A percentile compares a stretch with the other conserved stretches of the same genome.
phyloP scores from a whole-genome alignment of 2,888 invertebrate genomes.

The Colletes collaris region DNA sequence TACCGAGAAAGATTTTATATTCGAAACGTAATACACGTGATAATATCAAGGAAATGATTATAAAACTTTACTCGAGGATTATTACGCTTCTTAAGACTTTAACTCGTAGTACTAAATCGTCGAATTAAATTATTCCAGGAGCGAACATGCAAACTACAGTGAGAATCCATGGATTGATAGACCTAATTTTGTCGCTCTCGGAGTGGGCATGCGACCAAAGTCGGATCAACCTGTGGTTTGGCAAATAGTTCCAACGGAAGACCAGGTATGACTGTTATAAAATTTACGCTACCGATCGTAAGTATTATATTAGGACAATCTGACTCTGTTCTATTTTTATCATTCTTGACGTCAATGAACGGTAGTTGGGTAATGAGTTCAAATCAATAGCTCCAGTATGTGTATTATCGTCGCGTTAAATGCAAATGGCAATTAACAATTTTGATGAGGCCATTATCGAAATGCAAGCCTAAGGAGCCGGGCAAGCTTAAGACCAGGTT shows the following conservation, averaged over 20 bases:
- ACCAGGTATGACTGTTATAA: conserved; percentile 61
- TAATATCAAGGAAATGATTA: too few species aligned
- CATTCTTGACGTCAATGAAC: neutral
- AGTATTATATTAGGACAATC: too few species aligned
- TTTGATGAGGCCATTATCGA: conserved; percentile 21
- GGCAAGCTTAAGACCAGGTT: conserved; percentile 6
- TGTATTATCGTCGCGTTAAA: conserved; percentile 16
- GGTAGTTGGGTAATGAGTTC: neutral
- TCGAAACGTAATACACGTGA: too few species aligned
- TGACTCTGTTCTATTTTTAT: too few species aligned
- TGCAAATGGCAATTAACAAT: conserved; percentile 30
- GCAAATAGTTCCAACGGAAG: conserved; percentile 70
- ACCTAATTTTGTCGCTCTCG: conserved; percentile 71
- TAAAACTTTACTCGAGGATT: too few species aligned
- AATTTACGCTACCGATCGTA: neutral
- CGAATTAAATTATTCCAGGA: conserved; percentile 49
- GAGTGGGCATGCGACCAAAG: conserved; percentile 69
- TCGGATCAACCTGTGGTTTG: conserved; percentile 70
- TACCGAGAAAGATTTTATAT: too few species aligned
- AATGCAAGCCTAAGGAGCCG: conserved; percentile 18
- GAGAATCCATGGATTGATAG: conserved; percentile 64
- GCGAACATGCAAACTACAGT: conserved; percentile 51
- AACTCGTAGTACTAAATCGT: neutral
- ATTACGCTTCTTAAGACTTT: too few species aligned
- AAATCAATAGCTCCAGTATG: conserved; percentile 9